Percentiles rank a stretch among this genome's conserved stretches.
These are phyloP conservation scores for Pimephales promelas DNA, from an alignment of 2,113 vertebrate species.

Conservation along the genomic window DNA sequence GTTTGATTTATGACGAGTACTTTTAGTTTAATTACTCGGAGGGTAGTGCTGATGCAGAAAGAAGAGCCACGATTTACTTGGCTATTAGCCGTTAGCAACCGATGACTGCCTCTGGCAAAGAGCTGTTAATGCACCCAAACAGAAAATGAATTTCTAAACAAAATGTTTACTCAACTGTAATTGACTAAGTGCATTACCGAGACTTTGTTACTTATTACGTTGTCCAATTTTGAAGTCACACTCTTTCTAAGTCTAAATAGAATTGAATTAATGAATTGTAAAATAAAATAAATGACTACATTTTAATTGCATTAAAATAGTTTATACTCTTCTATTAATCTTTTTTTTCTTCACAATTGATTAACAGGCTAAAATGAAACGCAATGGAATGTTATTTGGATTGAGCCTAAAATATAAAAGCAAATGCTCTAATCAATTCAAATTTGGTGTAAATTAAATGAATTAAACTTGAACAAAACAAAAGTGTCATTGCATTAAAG, in stretches of 20 bases:
- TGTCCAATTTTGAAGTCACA: not conserved
- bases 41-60: slow-evolving; percentile 65
- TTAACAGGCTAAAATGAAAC: not conserved
- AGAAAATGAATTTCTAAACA: slow-evolving; percentile 23
- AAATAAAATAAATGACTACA: not conserved
- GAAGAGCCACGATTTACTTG: slow-evolving; percentile 54
- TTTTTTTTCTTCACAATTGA: not conserved
- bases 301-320: not conserved
- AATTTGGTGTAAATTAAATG: not conserved
- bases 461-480: not conserved
- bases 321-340: not conserved
- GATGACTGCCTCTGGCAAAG: slow-evolving; percentile 30
- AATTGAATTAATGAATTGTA: not conserved
- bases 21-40: slow-evolving; percentile 79
- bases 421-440: not conserved
- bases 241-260: not conserved
- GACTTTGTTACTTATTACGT: not conserved
- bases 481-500: not conserved
- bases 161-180: not conserved
- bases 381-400: not conserved
- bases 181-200: not conserved
- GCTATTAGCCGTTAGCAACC: slow-evolving; percentile 39
- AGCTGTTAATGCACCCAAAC: slow-evolving; percentile 25
- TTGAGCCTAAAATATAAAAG: not conserved
- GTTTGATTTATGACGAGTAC: slow-evolving; percentile 75